These are phyloP conservation scores for Myripristis jacobus DNA, from an alignment of 2,797 vertebrate genomes.

Conservation along the genomic window DNA sequence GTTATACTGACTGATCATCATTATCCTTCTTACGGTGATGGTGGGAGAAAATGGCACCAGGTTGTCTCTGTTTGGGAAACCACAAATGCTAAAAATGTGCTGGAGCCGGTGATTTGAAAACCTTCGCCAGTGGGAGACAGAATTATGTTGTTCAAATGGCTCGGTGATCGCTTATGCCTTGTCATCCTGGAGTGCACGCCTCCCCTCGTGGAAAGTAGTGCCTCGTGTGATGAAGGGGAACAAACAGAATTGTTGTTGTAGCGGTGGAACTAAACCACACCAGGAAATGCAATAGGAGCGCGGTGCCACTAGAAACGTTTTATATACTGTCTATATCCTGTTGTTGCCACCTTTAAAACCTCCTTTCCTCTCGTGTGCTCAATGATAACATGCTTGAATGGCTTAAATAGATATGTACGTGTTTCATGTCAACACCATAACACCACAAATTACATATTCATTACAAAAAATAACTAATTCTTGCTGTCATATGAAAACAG, in stretches of 20 bases:
- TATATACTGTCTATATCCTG: constrained; percentile 2
- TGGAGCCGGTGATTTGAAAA: constrained; percentile 26
- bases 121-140: constrained; percentile 31
- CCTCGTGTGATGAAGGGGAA: constrained; percentile 33
- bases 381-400: background rate
- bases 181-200: constrained; percentile 31
- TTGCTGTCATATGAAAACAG: constrained; percentile 7
- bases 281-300: background rate
- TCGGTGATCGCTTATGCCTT: constrained; percentile 41
- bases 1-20: background rate
- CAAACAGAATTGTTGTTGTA: constrained; percentile 16
- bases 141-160: constrained; percentile 12
- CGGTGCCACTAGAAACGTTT: background rate
- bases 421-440: background rate
- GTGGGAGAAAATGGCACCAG: background rate
- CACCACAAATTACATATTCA: too few relatives aligned
- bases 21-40: constrained; percentile 6
- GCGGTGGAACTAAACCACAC: background rate
- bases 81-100: constrained; percentile 8
- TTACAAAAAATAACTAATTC: background rate
- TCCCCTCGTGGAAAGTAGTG: constrained; percentile 23
- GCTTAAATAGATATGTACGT: background rate
- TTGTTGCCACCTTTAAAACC: constrained; percentile 20
- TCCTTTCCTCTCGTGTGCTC: background rate
- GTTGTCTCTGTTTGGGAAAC: background rate